A percentile compares a stretch with the other conserved stretches of the same genome.
phyloP scores from a whole-genome alignment of 2,888 invertebrate species.

The Busseola fusca region DNA sequence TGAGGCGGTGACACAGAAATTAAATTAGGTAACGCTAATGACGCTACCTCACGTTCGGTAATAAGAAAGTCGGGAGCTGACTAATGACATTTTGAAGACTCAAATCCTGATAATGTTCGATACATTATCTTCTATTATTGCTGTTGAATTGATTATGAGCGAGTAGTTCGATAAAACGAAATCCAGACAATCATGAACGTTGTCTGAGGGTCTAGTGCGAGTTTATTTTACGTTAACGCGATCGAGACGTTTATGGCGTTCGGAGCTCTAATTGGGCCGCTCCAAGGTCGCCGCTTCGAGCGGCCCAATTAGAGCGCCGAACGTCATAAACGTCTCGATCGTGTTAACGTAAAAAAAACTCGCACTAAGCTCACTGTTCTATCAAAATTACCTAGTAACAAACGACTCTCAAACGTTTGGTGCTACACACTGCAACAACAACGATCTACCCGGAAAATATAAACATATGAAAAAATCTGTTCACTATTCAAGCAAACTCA shows the following conservation, averaged over 20 bases:
- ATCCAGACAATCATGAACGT: background rate
- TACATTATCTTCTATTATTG: slow-evolving; percentile 20
- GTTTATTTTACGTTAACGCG: no score
- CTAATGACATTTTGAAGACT: slow-evolving; percentile 28
- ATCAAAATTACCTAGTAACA: background rate
- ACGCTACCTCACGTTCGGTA: slow-evolving; percentile 31
- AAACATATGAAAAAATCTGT: background rate
- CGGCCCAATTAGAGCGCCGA: no score
- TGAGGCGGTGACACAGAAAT: slow-evolving; percentile 46
- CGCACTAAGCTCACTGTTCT: no score
- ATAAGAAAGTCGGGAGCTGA: slow-evolving; percentile 22
- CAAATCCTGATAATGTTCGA: slow-evolving; percentile 15
- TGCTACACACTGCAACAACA: background rate
- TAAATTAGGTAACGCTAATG: slow-evolving; percentile 51
- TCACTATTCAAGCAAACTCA: background rate
- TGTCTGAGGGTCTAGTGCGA: no score
- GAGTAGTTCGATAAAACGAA: background rate
- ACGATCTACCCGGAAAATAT: background rate
- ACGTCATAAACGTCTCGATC: no score
- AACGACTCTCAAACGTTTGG: background rate
- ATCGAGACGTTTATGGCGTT: no score
- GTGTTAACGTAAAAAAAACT: no score
- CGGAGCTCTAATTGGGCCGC: no score
- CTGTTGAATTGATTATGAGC: background rate
- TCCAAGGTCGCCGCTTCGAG: no score